These are phyloP conservation scores for Sanderia malayensis DNA, from an alignment of 30 jellyfish, hydroid and myxozoan species.

Conservation along the genomic window DNA sequence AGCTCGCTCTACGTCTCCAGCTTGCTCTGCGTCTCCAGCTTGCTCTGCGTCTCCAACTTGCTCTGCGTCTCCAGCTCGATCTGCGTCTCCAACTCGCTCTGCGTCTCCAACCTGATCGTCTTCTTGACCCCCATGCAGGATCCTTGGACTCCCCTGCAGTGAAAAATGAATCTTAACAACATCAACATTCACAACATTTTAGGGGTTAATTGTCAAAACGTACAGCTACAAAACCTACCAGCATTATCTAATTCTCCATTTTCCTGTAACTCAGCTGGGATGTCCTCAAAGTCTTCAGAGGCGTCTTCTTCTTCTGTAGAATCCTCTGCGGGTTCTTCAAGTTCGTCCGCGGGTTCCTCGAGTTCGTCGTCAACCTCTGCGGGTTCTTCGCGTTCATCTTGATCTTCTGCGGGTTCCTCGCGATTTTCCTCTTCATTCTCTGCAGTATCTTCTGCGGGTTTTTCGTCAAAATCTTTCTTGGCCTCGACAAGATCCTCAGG, in stretches of 20 bases:
- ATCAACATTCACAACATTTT: too few relatives aligned
- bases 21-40: neutral
- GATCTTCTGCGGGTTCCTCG: neutral
- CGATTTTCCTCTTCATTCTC: neutral
- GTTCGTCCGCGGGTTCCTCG: conserved; percentile 1
- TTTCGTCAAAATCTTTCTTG: neutral
- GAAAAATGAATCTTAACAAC: too few relatives aligned
- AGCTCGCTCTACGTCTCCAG: conserved; percentile 1
- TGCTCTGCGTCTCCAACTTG: neutral
- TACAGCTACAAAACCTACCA: too few relatives aligned
- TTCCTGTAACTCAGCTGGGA: too few relatives aligned
- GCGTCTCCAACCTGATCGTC: too few relatives aligned
- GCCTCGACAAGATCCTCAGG: neutral
- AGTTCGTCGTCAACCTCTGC: neutral
- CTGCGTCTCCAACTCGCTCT: too few relatives aligned
- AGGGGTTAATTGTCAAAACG: too few relatives aligned
- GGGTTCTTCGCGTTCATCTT: neutral
- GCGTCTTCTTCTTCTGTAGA: conserved; percentile 2
- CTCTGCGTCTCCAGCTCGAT: neutral
- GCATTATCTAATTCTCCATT: too few relatives aligned
- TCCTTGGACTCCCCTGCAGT: too few relatives aligned
- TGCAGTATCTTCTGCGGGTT: neutral
- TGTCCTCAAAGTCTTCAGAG: too few relatives aligned
- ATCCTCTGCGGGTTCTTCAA: conserved; percentile 9
- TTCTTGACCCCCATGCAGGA: too few relatives aligned